Base-by-base conservation (phyloP, 23 tunicate species). In the Trididemnum miniatum region DNA sequence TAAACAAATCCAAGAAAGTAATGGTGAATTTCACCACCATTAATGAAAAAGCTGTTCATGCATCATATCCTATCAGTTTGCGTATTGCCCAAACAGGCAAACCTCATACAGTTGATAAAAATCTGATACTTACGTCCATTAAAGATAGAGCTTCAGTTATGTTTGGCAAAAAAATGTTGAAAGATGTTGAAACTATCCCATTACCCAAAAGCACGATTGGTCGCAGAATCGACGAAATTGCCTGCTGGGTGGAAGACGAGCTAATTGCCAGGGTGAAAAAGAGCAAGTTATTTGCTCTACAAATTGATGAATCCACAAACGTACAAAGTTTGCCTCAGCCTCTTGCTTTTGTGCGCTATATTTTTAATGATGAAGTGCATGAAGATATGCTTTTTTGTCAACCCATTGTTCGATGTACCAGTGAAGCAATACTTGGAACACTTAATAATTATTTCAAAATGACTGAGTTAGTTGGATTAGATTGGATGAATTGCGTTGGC, bases 51-150 rank as follows among this genome's bases (percentile, higher is more conserved):
- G 18, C 77, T 71, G 28, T 71, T 50, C 31, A 71, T 24, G 77
- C 77, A 50, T 71, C 77, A 33, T 71, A 71, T 50, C 49, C 7
- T 50, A 71, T 71, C 77, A 71, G 49, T 35, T 71, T 31, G 49
- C 28, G 77, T 26, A 71, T 71, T 50, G 77, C 77, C 15, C 28
- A 71, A 71, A 24, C 77, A 26, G 77, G 77, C 23, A 9, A 20
- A 35, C 77, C 77, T 12, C 77, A 71, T 35, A 71, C 77, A 71
- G 18, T 71, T 71, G 77, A 50, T 20, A 50, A 71, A 50, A 71
- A 5, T 20, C 31, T 71, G 31, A 50, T 71, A 26, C 23, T 64
- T 12, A 9, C 57, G 18, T 12, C 57, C 18, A 12, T 49, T 49
- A 49, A 12, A 49, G 57, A 26, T 33, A 71, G 9, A 71, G 51